These are phyloP conservation scores for Antechinus flavipes DNA, from an alignment of 2,113 vertebrate genomes.

Conservation along the genomic window DNA sequence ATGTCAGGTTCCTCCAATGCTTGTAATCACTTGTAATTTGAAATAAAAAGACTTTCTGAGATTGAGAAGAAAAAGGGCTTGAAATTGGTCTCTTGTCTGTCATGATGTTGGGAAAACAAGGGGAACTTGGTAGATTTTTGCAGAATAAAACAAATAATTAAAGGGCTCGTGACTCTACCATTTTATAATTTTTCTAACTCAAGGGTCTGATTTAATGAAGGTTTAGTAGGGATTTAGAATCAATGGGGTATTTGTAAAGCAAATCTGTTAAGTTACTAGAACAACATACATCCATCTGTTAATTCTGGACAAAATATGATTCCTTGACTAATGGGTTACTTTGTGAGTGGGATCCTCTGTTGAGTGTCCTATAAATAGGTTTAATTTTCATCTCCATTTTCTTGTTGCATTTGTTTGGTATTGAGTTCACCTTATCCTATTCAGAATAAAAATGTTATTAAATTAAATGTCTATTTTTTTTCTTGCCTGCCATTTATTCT, in stretches of 20 bases:
- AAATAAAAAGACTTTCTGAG: neutral
- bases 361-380: conserved; percentile 57
- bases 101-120: neutral
- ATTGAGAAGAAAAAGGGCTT: neutral
- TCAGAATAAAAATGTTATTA: conserved; percentile 80
- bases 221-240: neutral
- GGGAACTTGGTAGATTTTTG: neutral
- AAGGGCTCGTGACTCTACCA: neutral
- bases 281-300: conserved; percentile 32
- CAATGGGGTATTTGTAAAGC: neutral
- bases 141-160: neutral
- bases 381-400: conserved; percentile 60
- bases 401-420: conserved; percentile 75
- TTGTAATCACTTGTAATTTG: neutral
- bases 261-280: neutral
- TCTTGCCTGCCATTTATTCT: neutral
- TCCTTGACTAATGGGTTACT: neutral
- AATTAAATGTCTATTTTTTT: conserved; percentile 20
- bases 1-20: neutral
- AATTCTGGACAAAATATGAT: neutral
- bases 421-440: conserved; percentile 69
- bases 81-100: neutral
- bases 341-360: neutral
- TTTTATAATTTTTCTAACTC: conserved; percentile 10
- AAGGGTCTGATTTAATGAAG: conserved; percentile 7